Evolutionary conservation across 2,797 vertebrate species (phyloP).

Genomic region (Pyrocephalus nanus): DNA sequence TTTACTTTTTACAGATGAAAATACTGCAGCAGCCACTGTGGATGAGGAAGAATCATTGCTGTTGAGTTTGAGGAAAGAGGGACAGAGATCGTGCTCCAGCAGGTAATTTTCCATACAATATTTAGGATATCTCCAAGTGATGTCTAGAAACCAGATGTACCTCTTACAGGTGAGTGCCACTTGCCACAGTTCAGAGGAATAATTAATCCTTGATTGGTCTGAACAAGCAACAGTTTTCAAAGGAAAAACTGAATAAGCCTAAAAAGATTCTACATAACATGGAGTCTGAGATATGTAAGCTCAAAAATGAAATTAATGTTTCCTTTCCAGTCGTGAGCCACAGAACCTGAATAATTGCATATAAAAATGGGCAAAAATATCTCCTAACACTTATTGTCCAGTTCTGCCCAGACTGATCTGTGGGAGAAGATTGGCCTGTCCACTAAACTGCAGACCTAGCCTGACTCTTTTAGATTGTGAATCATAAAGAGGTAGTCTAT

Average conservation of each 20-base stretch:
- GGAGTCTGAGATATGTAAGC: not conserved
- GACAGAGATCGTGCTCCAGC: not conserved
- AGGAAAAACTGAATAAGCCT: not conserved
- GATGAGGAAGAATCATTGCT: not conserved
- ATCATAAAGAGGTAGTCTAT: not conserved
- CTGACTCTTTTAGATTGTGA: not conserved
- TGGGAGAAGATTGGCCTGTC: not conserved
- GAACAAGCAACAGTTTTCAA: not conserved
- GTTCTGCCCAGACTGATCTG: not conserved
- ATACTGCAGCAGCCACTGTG: not conserved
- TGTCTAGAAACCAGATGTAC: not conserved
- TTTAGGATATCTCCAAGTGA: accelerated
- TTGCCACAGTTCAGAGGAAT: not conserved
- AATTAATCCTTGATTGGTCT: not conserved
- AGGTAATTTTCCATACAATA: not conserved
- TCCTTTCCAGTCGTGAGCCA: not conserved
- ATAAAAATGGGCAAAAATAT: not conserved
- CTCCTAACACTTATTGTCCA: not conserved
- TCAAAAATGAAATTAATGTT: not conserved
- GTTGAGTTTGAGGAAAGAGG: not conserved
- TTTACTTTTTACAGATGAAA: not conserved
- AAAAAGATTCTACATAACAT: not conserved
- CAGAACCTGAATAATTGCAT: not conserved
- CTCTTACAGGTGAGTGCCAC: not conserved
- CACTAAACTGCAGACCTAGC: not conserved